These are phyloP conservation scores for Glaucopsyche alexis DNA, from an alignment of 2,888 invertebrate genomes.

Conservation along the genomic window DNA sequence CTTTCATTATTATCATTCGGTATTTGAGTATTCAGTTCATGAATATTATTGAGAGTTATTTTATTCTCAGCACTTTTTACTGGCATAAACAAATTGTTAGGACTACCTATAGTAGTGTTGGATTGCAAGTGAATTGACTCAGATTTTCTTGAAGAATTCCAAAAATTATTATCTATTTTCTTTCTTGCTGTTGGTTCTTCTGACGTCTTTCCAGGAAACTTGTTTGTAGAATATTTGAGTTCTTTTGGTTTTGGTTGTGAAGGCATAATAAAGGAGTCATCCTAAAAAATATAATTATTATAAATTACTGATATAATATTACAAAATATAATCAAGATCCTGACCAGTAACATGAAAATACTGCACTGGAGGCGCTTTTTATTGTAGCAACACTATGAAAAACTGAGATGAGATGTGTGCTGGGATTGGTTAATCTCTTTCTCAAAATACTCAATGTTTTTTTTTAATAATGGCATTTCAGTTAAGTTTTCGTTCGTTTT, in stretches of 20 bases:
- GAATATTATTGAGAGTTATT: slow-evolving; percentile 40
- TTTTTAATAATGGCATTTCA: too few relatives aligned
- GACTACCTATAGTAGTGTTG: slow-evolving; percentile 48
- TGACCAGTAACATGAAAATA: too few relatives aligned
- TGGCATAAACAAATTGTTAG: slow-evolving; percentile 47
- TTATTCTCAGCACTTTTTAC: slow-evolving; percentile 38
- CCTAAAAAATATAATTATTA: slow-evolving; percentile 47
- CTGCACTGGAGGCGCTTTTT: too few relatives aligned
- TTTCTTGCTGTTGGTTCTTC: slow-evolving; percentile 55
- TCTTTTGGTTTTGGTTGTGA: slow-evolving; percentile 52
- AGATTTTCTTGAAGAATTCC: slow-evolving; percentile 61
- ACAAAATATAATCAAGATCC: too few relatives aligned
- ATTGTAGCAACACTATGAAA: too few relatives aligned
- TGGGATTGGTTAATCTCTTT: too few relatives aligned
- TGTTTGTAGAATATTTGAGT: slow-evolving; percentile 54
- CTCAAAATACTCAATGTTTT: too few relatives aligned
- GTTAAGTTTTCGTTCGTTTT: too few relatives aligned
- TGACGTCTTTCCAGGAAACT: slow-evolving; percentile 53
- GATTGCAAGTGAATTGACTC: slow-evolving; percentile 51
- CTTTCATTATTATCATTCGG: slow-evolving; percentile 41
- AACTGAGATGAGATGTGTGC: too few relatives aligned
- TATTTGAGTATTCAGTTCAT: slow-evolving; percentile 43
- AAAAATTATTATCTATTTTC: slow-evolving; percentile 58
- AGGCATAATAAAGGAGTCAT: slow-evolving; percentile 62
- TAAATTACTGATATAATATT: background rate